Percentiles rank a stretch among this genome's conserved stretches.
Evolutionary conservation across 2,113 vertebrate species (phyloP).

Genomic region (Ranitomeya imitator): DNA sequence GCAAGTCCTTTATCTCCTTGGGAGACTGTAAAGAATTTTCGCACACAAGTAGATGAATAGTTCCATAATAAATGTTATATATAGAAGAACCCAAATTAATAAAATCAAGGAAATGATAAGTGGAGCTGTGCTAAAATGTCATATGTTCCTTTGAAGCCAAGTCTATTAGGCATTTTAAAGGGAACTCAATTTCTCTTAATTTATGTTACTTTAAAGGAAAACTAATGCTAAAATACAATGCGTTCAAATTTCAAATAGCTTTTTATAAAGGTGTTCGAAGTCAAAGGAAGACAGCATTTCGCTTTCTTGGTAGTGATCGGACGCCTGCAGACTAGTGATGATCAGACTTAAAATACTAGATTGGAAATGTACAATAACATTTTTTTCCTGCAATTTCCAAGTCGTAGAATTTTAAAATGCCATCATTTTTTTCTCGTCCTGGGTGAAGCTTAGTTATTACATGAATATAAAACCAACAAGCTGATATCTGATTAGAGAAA

Average conservation of each 20-base stretch:
- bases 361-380: not conserved
- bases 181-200: constrained; percentile 31
- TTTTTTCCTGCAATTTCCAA: no score
- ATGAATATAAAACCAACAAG: no score
- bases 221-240: constrained; percentile 4
- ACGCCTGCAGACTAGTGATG: not conserved
- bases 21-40: constrained; percentile 47
- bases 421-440: no score
- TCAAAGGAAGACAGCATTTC: constrained; percentile 2
- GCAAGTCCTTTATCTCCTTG: constrained; percentile 46
- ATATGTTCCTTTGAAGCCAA: constrained; percentile 25
- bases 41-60: constrained; percentile 46
- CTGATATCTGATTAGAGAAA: no score
- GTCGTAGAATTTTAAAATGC: no score
- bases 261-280: not conserved
- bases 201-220: constrained; percentile 34
- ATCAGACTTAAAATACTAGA: not conserved
- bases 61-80: constrained; percentile 44
- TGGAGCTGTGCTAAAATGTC: constrained; percentile 33
- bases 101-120: constrained; percentile 45
- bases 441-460: no score
- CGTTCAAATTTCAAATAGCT: not conserved
- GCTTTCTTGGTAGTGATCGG: not conserved
- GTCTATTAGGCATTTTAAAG: constrained; percentile 33
- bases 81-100: constrained; percentile 39